A percentile compares a stretch with the other conserved stretches of the same genome.
phyloP scores from a whole-genome alignment of 1,140 invertebrate genomes.

The Halyomorpha halys region DNA sequence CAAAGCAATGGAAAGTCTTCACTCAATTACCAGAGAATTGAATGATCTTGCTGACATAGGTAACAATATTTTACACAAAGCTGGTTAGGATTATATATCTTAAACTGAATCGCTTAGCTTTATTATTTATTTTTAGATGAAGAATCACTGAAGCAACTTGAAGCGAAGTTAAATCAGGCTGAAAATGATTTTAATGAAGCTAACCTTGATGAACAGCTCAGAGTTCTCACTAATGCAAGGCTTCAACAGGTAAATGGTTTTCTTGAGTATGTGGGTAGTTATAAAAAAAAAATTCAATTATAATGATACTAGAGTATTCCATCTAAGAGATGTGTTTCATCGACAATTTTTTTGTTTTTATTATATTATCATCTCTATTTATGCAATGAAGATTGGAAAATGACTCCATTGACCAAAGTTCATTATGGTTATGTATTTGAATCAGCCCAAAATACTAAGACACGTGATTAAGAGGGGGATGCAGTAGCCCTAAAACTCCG shows the following conservation, averaged over 20 bases:
- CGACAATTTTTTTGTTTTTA: no score
- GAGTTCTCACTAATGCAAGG: slow-evolving; percentile 4
- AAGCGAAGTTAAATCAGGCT: not conserved
- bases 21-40: slow-evolving; percentile 6
- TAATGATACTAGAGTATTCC: no score
- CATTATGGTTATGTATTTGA: no score
- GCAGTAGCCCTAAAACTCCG: no score
- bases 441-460: no score
- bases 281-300: no score
- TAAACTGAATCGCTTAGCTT: not conserved
- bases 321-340: no score
- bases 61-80: not conserved
- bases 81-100: not conserved
- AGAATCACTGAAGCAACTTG: slow-evolving; percentile 13
- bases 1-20: not conserved
- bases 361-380: no score
- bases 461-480: no score
- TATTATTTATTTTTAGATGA: slow-evolving; percentile 10
- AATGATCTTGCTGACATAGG: slow-evolving; percentile 19
- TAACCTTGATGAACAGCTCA: not conserved
- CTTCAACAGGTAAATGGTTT: not conserved
- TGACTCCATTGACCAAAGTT: no score
- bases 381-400: no score
- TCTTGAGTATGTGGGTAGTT: not conserved
- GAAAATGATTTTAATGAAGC: slow-evolving; percentile 1